Percentiles rank a stretch among this genome's conserved stretches.
phyloP scores from a whole-genome alignment of 2,113 vertebrate genomes.

The Hoplias malabaricus region DNA sequence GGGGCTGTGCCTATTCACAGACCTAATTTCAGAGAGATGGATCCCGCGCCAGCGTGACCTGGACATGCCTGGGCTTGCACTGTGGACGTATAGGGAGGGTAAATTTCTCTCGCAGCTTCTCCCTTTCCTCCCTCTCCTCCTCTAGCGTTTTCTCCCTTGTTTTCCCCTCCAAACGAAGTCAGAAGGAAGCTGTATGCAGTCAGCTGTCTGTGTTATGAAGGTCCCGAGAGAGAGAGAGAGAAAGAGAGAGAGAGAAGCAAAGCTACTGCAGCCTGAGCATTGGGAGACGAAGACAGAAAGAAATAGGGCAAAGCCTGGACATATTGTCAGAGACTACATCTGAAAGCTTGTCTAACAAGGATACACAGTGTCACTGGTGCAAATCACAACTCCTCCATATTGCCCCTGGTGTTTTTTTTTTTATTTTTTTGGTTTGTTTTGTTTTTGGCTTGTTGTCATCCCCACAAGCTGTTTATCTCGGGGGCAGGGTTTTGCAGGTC shows the following conservation, averaged over 20 bases:
- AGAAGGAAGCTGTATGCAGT: not conserved
- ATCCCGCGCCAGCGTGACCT: conserved; percentile 5
- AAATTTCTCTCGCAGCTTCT: not conserved
- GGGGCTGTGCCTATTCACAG: conserved; percentile 33
- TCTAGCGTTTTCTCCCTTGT: not conserved
- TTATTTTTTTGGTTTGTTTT: no score
- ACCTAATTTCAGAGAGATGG: conserved; percentile 32
- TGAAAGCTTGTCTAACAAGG: conserved; percentile 1
- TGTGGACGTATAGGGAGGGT: not conserved
- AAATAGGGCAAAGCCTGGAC: conserved; percentile 9
- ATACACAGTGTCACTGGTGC: not conserved
- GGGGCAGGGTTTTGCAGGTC: not conserved
- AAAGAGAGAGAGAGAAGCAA: not conserved
- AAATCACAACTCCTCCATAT: not conserved
- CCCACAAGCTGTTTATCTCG: not conserved
- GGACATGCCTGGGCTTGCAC: not conserved
- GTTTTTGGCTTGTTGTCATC: not conserved
- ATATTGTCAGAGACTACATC: not conserved
- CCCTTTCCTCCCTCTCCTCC: conserved; percentile 9
- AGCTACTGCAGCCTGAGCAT: not conserved
- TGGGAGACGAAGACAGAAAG: not conserved
- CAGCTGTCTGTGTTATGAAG: not conserved
- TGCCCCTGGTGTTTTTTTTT: no score
- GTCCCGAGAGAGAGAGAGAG: not conserved
- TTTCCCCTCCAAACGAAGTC: not conserved